Conservation (phyloP, 2,888 invertebrate species). For the Morpho helenor region DNA sequence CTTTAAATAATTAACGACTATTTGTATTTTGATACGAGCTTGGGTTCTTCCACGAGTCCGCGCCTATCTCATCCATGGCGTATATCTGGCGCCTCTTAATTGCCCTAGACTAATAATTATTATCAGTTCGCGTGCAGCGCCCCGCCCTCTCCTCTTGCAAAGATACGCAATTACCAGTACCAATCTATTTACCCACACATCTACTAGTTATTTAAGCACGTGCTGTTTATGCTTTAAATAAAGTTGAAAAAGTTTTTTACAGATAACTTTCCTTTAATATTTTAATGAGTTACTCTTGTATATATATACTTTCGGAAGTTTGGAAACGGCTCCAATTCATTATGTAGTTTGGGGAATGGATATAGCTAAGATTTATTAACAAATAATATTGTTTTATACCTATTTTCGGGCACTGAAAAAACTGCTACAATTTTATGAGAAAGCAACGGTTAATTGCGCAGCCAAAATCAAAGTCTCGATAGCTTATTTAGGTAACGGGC, state of each 20-base stretch:
- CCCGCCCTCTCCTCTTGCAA: conserved; percentile 44
- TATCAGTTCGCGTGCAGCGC: conserved; percentile 67
- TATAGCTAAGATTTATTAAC: no score
- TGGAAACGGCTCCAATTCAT: no score
- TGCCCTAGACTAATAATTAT: conserved; percentile 72
- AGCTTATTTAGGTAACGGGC: no score
- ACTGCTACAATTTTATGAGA: no score
- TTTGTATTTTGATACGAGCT: conserved; percentile 9
- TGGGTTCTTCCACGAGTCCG: conserved; percentile 15
- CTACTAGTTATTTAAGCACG: conserved; percentile 39
- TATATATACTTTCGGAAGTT: no score
- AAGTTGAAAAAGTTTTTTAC: conserved; percentile 25
- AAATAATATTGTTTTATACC: no score
- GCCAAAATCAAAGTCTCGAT: no score
- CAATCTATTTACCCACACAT: conserved; percentile 26
- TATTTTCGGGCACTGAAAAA: no score
- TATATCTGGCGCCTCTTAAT: conserved; percentile 76
- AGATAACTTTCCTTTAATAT: no score
- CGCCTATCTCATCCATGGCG: conserved; percentile 49
- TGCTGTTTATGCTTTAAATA: conserved; percentile 38
- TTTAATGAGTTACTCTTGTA: no score
- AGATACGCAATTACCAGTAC: conserved; percentile 48
- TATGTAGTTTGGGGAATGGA: no score
- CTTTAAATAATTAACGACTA: neutral
- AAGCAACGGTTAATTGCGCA: no score